Percentiles rank a stretch among this genome's conserved stretches.
Evolutionary conservation across 2,888 invertebrate genomes (phyloP).

Genomic region (Aricia artaxerxes): DNA sequence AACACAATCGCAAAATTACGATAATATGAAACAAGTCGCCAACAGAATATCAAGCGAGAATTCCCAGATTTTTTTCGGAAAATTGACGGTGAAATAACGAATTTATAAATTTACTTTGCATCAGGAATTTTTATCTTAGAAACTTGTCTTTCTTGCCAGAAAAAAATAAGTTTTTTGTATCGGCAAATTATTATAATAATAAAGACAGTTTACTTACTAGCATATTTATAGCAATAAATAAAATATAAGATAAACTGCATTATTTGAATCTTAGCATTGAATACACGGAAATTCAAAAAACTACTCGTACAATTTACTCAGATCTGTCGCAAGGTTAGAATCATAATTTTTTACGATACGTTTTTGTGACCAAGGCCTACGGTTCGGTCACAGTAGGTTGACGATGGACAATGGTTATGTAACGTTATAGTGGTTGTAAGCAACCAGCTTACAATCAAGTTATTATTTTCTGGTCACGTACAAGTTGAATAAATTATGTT

Average conservation of each 20-base stretch:
- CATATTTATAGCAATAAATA: no score
- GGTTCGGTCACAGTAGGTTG: slow-evolving; percentile 1
- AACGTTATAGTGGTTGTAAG: background rate
- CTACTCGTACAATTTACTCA: background rate
- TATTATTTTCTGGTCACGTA: slow-evolving; percentile 8
- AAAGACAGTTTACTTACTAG: no score
- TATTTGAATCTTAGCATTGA: background rate
- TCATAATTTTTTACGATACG: background rate
- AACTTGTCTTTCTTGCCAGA: no score
- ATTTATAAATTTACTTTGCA: no score
- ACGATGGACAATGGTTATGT: slow-evolving; percentile 21
- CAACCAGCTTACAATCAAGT: background rate
- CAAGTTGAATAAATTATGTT: background rate
- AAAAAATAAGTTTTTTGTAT: no score
- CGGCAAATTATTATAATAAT: no score
- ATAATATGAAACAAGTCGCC: no score
- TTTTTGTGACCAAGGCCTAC: slow-evolving; percentile 15
- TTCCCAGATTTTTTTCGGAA: no score
- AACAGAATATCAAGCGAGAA: no score
- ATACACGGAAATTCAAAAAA: background rate
- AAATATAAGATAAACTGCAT: background rate
- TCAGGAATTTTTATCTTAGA: no score
- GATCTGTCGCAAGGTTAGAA: slow-evolving; percentile 22
- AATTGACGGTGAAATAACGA: no score
- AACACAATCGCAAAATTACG: background rate